phyloP scores from a whole-genome alignment of 2,888 invertebrate species.

The Stratiomys singularior region DNA sequence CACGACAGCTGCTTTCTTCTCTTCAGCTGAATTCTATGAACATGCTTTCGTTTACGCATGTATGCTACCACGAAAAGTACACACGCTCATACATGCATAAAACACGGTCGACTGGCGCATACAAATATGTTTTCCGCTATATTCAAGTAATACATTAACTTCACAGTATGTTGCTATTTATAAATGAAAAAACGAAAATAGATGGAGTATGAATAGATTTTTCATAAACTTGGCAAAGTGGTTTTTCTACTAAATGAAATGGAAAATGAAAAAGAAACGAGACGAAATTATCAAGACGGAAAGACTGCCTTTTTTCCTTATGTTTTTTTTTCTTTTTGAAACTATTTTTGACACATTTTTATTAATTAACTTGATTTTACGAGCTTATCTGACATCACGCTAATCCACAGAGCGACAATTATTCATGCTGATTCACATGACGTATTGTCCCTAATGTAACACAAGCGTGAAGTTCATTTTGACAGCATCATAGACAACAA shows the following conservation, averaged over 20 bases:
- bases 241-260: not conserved
- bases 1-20: slow-evolving; percentile 1
- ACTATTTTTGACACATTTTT: too few species aligned
- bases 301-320: too few species aligned
- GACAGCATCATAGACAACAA: too few species aligned
- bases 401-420: too few species aligned
- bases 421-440: too few species aligned
- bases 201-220: slow-evolving; percentile 35
- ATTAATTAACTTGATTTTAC: too few species aligned
- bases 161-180: not conserved
- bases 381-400: too few species aligned
- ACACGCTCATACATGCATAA: not conserved
- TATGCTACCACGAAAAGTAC: not conserved
- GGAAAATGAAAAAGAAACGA: not conserved
- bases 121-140: not conserved
- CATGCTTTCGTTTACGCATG: not conserved
- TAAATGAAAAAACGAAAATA: slow-evolving; percentile 25
- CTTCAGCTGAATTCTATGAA: not conserved
- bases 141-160: not conserved
- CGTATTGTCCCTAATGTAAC: too few species aligned
- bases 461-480: too few species aligned
- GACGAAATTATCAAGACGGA: not conserved
- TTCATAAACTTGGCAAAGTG: slow-evolving; percentile 21
- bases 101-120: not conserved
- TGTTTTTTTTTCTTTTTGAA: too few species aligned